Percentiles rank a stretch among this genome's conserved stretches.
These are phyloP conservation scores for Isichthys henryi DNA, from an alignment of 2,113 vertebrate genomes.

Conservation along the genomic window DNA sequence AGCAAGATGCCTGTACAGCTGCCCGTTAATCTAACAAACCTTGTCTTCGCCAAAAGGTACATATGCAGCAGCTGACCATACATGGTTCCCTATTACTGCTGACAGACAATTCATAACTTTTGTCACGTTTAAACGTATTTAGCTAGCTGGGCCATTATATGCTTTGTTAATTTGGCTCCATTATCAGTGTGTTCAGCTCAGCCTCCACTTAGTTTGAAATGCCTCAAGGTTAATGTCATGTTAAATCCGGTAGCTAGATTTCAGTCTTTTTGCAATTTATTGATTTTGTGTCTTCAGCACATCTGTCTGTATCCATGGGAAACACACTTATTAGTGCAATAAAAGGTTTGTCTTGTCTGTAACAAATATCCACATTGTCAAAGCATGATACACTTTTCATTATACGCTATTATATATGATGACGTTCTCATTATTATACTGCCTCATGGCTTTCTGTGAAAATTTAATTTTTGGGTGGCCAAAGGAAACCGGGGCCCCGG, in stretches of 20 bases:
- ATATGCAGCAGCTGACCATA: slow-evolving; percentile 1
- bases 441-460: background rate
- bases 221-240: background rate
- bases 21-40: background rate
- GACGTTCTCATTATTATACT: background rate
- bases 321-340: background rate
- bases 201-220: background rate
- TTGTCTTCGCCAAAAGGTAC: background rate
- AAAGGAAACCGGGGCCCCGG: background rate
- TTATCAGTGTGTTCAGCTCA: slow-evolving; percentile 1
- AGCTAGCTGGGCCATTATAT: background rate
- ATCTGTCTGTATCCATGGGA: background rate
- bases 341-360: background rate
- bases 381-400: background rate
- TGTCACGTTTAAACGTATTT: background rate
- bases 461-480: background rate
- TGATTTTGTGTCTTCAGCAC: background rate
- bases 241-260: background rate
- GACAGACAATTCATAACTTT: background rate
- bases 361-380: background rate
- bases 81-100: background rate
- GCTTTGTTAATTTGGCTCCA: background rate
- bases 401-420: background rate
- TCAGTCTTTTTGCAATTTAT: background rate
- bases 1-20: background rate